Evolutionary conservation across 2,888 invertebrate species (phyloP).

Genomic region (Ctenicera cuprea): DNA sequence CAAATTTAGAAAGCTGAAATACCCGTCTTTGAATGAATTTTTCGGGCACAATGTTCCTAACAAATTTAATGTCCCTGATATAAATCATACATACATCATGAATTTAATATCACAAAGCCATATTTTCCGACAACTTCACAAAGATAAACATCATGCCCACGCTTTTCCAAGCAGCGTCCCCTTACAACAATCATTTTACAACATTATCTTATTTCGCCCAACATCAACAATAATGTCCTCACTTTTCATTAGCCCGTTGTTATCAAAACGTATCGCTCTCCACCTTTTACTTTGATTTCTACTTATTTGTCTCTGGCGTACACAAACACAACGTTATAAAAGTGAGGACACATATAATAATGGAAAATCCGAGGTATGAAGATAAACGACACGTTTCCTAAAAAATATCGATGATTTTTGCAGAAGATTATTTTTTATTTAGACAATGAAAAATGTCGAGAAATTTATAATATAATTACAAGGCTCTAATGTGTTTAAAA

Average conservation of each 20-base stretch:
- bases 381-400: conserved; percentile 2
- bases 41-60: too few relatives aligned
- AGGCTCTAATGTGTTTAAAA: background rate
- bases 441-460: background rate
- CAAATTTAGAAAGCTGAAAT: too few relatives aligned
- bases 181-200: conserved; percentile 11
- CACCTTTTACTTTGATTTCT: conserved; percentile 10
- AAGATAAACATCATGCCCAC: background rate
- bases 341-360: conserved; percentile 6
- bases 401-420: background rate
- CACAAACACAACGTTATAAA: conserved; percentile 17
- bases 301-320: conserved; percentile 6
- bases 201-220: conserved; percentile 3
- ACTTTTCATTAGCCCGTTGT: conserved; percentile 3
- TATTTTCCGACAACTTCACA: background rate
- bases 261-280: background rate
- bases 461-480: background rate
- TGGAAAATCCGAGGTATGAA: background rate
- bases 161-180: conserved; percentile 3
- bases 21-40: too few relatives aligned
- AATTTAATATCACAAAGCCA: too few relatives aligned
- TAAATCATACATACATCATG: too few relatives aligned
- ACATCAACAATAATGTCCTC: background rate
- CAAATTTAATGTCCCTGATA: too few relatives aligned
- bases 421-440: background rate